phyloP scores from a whole-genome alignment of 2,888 invertebrate genomes.

The Leucozona laternaria region DNA sequence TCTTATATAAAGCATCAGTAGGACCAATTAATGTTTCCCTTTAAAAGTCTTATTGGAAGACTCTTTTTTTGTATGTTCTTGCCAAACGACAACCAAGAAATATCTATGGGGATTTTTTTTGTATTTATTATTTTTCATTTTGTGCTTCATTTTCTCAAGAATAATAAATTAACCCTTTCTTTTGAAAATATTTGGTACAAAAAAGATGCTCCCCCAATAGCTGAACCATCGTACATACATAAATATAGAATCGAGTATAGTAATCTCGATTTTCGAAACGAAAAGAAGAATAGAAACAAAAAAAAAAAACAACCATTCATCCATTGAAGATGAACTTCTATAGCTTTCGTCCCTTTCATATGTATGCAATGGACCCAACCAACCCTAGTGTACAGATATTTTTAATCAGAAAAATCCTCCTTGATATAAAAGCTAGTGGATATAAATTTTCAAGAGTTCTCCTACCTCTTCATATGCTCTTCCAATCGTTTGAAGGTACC shows the following conservation, averaged over 20 bases:
- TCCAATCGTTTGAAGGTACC: slow-evolving; percentile 4
- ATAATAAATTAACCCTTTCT: slow-evolving; percentile 22
- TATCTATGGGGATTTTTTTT: not conserved
- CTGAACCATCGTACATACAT: not conserved
- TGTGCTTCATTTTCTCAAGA: slow-evolving; percentile 32
- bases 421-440: slow-evolving; percentile 15
- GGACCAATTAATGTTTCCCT: slow-evolving; percentile 6
- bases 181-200: not conserved
- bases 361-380: not conserved
- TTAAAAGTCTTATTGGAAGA: not conserved
- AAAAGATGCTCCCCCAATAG: slow-evolving; percentile 3
- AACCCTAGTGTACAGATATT: not conserved
- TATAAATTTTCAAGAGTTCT: slow-evolving; percentile 28
- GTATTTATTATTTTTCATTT: not conserved
- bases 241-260: not conserved
- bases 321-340: slow-evolving; percentile 7
- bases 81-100: not conserved
- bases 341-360: not conserved
- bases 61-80: not conserved
- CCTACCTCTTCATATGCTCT: not conserved
- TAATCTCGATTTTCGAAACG: not conserved
- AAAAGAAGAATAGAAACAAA: not conserved
- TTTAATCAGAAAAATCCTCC: slow-evolving; percentile 29
- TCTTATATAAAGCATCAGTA: not conserved
- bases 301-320: not conserved